Evolutionary conservation across 1,140 invertebrate genomes (phyloP).

Genomic region (Augochlora pura): DNA sequence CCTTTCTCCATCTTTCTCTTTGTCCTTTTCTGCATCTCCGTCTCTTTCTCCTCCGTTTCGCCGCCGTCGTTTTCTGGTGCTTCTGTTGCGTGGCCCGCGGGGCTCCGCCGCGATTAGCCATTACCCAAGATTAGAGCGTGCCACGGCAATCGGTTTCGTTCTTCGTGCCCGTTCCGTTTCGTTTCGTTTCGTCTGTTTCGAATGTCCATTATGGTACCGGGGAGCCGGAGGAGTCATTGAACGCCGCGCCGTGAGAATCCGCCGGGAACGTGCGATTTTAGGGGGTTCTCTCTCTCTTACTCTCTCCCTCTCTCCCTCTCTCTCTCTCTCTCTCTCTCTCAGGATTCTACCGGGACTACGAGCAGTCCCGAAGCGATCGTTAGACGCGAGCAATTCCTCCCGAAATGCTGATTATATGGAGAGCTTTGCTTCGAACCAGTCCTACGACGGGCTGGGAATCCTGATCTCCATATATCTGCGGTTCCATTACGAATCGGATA

Average conservation of each 20-base stretch:
- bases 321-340: background rate
- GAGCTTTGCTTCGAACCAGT: background rate
- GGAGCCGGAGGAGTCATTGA: slow-evolving; percentile 45
- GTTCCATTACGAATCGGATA: background rate
- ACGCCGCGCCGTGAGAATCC: slow-evolving; percentile 57
- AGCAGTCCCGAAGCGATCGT: slow-evolving; percentile 21
- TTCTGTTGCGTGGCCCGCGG: slow-evolving; percentile 34
- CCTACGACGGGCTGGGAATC: background rate
- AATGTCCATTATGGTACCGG: slow-evolving; percentile 60
- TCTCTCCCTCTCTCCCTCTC: background rate
- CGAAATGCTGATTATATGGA: slow-evolving; percentile 46
- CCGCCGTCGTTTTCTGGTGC: slow-evolving; percentile 1
- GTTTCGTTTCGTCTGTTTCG: slow-evolving; percentile 38
- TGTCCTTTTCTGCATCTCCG: no score
- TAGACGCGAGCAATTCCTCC: slow-evolving; percentile 36
- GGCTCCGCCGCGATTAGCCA: slow-evolving; percentile 47
- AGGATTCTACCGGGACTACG: no score
- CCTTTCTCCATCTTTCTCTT: no score
- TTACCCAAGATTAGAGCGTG: slow-evolving; percentile 55
- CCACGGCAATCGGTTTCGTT: slow-evolving; percentile 45
- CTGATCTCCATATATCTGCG: background rate
- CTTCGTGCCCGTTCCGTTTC: slow-evolving; percentile 19
- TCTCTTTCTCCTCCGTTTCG: background rate
- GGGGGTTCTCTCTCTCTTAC: background rate
- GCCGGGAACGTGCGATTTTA: slow-evolving; percentile 18